phyloP scores from a whole-genome alignment of 2,797 vertebrate genomes.

The Xenentodon cancila region DNA sequence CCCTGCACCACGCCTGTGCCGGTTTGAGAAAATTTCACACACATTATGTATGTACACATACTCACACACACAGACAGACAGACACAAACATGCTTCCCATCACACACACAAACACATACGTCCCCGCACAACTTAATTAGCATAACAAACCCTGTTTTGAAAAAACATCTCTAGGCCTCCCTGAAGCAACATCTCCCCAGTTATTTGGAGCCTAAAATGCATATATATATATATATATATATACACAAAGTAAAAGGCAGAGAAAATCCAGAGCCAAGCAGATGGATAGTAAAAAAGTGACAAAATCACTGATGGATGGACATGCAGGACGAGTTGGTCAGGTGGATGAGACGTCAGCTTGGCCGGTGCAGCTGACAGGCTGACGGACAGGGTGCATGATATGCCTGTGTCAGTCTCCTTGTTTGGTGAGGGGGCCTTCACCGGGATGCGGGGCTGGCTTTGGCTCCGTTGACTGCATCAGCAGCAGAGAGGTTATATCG shows the following conservation, averaged over 20 bases:
- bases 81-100: slow-evolving; percentile 1
- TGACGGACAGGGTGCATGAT: slow-evolving; percentile 61
- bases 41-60: slow-evolving; percentile 1
- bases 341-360: slow-evolving; percentile 45
- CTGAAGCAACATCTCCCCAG: slow-evolving; percentile 40
- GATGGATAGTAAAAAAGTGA: slow-evolving; percentile 43
- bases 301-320: slow-evolving; percentile 63
- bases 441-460: slow-evolving; percentile 22
- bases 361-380: slow-evolving; percentile 50
- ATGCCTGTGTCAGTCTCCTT: slow-evolving; percentile 44
- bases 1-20: slow-evolving; percentile 11
- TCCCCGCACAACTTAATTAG: slow-evolving; percentile 32
- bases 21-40: slow-evolving; percentile 24
- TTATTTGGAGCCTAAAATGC: slow-evolving; percentile 28
- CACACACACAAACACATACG: slow-evolving; percentile 25
- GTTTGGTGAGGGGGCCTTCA: slow-evolving; percentile 40
- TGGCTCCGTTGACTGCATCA: slow-evolving; percentile 33
- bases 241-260: slow-evolving; percentile 7
- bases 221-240: not conserved
- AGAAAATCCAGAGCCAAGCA: slow-evolving; percentile 25
- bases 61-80: slow-evolving; percentile 16
- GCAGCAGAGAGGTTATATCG: slow-evolving; percentile 29
- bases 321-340: slow-evolving; percentile 47
- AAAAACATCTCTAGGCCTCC: slow-evolving; percentile 20
- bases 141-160: slow-evolving; percentile 46